Evolutionary conservation across 2,888 invertebrate species (phyloP).

Genomic region (Heliothis peltigera): DNA sequence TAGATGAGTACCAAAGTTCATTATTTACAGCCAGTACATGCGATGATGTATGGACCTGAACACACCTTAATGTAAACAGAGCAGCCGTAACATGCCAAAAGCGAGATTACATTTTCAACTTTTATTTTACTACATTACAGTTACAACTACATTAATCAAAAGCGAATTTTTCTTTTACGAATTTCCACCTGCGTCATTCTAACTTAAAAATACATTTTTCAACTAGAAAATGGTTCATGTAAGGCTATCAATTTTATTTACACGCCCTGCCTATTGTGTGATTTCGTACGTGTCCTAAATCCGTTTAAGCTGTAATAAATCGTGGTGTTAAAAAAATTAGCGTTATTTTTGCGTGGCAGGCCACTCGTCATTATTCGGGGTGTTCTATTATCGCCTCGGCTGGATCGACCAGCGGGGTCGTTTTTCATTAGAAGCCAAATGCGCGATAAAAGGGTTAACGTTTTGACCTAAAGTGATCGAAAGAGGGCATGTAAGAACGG

Average conservation of each 20-base stretch:
- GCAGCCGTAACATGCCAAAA: constrained; percentile 56
- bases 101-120: constrained; percentile 60
- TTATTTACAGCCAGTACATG: constrained; percentile 48
- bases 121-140: constrained; percentile 56
- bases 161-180: constrained; percentile 37
- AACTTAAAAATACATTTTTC: constrained; percentile 54
- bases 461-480: constrained; percentile 51
- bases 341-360: constrained; percentile 74
- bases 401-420: constrained; percentile 64
- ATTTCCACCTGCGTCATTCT: constrained; percentile 37
- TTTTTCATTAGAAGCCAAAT: constrained; percentile 72
- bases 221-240: constrained; percentile 49
- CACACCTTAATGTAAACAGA: constrained; percentile 55
- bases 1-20: constrained; percentile 30
- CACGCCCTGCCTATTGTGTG: constrained; percentile 72
- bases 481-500: constrained; percentile 23
- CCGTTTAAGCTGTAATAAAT: constrained; percentile 79
- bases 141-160: constrained; percentile 51
- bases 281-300: constrained; percentile 71
- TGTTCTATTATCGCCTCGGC: constrained; percentile 67
- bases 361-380: constrained; percentile 71
- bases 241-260: constrained; percentile 77
- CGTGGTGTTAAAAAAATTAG: constrained; percentile 77
- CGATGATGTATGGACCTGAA: constrained; percentile 54
- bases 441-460: constrained; percentile 68